Evolutionary conservation across 2,888 invertebrate genomes (phyloP).

Genomic region (Sphaerophoria taeniata): DNA sequence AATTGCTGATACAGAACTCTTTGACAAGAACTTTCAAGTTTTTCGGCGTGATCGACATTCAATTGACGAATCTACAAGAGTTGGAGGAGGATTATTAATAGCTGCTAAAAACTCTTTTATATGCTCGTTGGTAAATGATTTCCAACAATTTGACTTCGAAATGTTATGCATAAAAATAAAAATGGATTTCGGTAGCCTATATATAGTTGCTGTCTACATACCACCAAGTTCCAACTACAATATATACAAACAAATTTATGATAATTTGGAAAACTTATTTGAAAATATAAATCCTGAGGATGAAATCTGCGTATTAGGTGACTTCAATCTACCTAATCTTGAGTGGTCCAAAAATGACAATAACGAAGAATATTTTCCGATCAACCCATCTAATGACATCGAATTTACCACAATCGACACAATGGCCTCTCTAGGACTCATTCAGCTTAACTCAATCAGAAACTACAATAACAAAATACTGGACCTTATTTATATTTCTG

Average conservation of each 20-base stretch:
- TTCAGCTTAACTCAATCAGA: background rate
- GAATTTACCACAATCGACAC: background rate
- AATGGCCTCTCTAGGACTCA: background rate
- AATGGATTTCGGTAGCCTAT: background rate
- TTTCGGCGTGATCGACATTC: background rate
- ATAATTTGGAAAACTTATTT: background rate
- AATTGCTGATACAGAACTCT: background rate
- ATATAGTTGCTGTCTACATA: background rate
- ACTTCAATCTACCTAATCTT: background rate
- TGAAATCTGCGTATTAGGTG: background rate
- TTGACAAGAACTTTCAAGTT: background rate
- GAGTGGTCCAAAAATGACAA: too few relatives aligned
- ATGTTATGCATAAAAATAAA: background rate
- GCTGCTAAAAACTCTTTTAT: conserved; percentile 2
- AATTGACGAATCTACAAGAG: background rate
- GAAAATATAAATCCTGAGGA: background rate
- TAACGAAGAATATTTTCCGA: too few relatives aligned
- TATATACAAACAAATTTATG: background rate
- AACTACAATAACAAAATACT: background rate
- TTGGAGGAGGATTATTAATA: background rate
- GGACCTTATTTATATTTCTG: too few relatives aligned
- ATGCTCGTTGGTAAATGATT: background rate
- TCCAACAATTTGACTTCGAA: background rate
- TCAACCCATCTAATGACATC: background rate
- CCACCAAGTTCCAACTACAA: background rate